These are phyloP conservation scores for Heliconius erato DNA, from an alignment of 2,888 invertebrate species.

Conservation along the genomic window DNA sequence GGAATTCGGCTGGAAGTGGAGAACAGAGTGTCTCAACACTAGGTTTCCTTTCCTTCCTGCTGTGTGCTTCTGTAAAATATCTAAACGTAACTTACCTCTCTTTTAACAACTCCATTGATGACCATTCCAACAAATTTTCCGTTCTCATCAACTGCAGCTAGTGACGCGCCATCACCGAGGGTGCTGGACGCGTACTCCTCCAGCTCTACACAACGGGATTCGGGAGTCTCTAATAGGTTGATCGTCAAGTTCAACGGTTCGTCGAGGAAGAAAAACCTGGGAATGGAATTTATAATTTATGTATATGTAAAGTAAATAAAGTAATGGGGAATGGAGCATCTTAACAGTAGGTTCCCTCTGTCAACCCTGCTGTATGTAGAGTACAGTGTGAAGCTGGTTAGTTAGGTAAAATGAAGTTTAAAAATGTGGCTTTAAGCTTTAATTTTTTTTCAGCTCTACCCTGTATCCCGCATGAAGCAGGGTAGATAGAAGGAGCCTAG, in stretches of 20 bases:
- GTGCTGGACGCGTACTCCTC: slow-evolving; percentile 87
- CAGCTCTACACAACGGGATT: slow-evolving; percentile 86
- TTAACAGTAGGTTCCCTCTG: too few relatives aligned
- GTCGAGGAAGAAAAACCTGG: slow-evolving; percentile 89
- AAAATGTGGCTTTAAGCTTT: too few relatives aligned
- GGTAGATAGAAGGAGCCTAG: too few relatives aligned
- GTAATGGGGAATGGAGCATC: too few relatives aligned
- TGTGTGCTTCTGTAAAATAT: not conserved
- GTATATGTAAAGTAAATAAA: not conserved
- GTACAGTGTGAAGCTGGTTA: too few relatives aligned
- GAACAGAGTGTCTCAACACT: too few relatives aligned
- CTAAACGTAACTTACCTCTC: slow-evolving; percentile 63
- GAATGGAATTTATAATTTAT: not conserved
- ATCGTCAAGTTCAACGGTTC: slow-evolving; percentile 89
- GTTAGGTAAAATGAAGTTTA: too few relatives aligned
- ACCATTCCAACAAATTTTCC: slow-evolving; percentile 87
- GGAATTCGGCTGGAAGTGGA: too few relatives aligned
- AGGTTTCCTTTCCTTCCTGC: too few relatives aligned
- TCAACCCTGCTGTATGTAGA: too few relatives aligned
- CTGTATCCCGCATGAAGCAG: too few relatives aligned
- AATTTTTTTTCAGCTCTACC: too few relatives aligned
- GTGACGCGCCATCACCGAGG: slow-evolving; percentile 86
- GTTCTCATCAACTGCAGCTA: slow-evolving; percentile 87
- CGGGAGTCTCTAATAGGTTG: slow-evolving; percentile 86
- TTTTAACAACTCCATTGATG: slow-evolving; percentile 81